Base-by-base conservation (phyloP, 2,797 vertebrate species). In the Microcaecilia unicolor region DNA sequence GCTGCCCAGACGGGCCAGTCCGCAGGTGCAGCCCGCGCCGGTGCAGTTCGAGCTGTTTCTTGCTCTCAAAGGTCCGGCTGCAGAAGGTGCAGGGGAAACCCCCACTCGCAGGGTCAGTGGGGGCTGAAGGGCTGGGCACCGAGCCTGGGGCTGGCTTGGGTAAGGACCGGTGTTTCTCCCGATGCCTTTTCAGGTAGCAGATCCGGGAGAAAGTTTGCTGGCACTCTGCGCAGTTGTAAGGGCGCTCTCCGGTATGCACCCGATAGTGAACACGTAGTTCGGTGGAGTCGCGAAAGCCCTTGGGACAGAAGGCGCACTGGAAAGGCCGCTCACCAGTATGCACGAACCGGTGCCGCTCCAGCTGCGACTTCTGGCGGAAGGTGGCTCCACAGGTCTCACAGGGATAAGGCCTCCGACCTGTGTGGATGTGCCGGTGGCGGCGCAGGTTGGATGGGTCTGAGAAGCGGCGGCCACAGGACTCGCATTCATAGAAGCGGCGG, bases 1-100 rank as follows among this genome's bases (percentile, higher is more conserved):
- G 74, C 48, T 76, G 74, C 28, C 59, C 26, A 0, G 65, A 25
- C 3, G 31, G 31, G 5, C 40, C 40, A 9, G 29, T 19, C 21
- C 29, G 43, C 4, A 43, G 16, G 11, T 43, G 40, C 7, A 35
- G 21, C n/a, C n/a, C n/a, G 2, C 31, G 26, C 4, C 40, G 31
- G 15, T 43, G 40, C 15, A 10, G 20, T 10, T 43, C 31, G 7
- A 43, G 26, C 8, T 43, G 31, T 12, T 29, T 18, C 21, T 34
- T 43, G 6, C 40, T 34, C 10, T 15, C 6, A 29, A 43, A 43
- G 10, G 31, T 43, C n/a, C 34, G 18, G 19, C 20, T 29, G 19
- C 40, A 43, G 9, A 29, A 29, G 10, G 31, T 29, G 16, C 40
- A 43, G 31, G 43, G 40, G 15, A 34, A 35, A 14, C 34, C 40